Evolutionary conservation across 92 coral and sea anemone genomes (phyloP), one percentile per base, ranked within the genome.

Genomic region (Pocillopora meandrina): DNA sequence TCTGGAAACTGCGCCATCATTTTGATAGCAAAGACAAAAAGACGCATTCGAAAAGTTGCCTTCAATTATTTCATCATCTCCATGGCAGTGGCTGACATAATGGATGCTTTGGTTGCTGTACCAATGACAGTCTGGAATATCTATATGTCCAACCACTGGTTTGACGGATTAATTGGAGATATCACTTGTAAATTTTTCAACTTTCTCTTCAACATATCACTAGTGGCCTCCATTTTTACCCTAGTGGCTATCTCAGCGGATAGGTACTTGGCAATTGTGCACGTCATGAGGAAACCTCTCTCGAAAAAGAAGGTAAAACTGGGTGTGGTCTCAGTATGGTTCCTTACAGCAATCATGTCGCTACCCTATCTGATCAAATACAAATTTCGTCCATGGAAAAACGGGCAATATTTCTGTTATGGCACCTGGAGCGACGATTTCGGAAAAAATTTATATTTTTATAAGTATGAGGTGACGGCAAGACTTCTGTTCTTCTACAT

Each of bases 231-330:
- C 14, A 80, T 91, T 16, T n/a, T 82, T 4, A 88, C 95, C 10
- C 87, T 91, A 12, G 75, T 83, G 0, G 88, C 90, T 14, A 88
- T 91, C 61, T 72, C 95, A 11, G 71, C 83, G n/a, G 95, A 91
- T 70, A 76, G 95, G 82, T 89, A 91, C 80, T 63, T 89, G 33
- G 95, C 95, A n/a, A 91, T 88, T 11, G 90, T 89, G 17, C 90
- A 91, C 65, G 90, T 88, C 18, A 36, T 91, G 2, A 87, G 89
- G 58, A 77, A 82, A 17, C 92, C 95, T 59, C 82, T 88, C 58
- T 83, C 87, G 61, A 74, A 80, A 9, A 84, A 74, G 61, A 76
- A 83, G 56, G 95, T 91, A 2, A 83, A 74, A 74, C 75, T 87
- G 58, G 80, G 19, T 9, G 31, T 83, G 47, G 72, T 65, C 3